phyloP scores from a whole-genome alignment of 2,888 invertebrate species.

The Luffia ferchaultella region DNA sequence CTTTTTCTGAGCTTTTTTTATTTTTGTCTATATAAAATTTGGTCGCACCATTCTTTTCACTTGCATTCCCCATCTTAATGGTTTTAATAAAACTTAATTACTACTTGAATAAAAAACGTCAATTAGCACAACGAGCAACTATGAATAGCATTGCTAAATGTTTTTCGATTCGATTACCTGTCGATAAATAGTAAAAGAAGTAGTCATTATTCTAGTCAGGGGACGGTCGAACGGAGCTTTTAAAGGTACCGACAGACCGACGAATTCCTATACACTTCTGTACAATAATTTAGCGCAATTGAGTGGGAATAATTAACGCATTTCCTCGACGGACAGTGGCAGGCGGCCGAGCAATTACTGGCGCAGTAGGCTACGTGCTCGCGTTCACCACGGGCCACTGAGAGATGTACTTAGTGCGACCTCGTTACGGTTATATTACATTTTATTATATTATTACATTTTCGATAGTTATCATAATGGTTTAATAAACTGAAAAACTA shows the following conservation, averaged over 20 bases:
- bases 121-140: neutral
- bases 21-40: too few relatives aligned
- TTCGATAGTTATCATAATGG: too few relatives aligned
- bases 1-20: too few relatives aligned
- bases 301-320: conserved; percentile 36
- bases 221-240: conserved; percentile 9
- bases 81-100: too few relatives aligned
- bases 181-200: neutral
- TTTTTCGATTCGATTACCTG: neutral
- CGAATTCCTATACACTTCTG: conserved; percentile 32
- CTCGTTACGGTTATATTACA: neutral
- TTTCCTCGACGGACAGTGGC: conserved; percentile 25
- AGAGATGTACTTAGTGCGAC: too few relatives aligned
- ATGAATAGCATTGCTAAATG: neutral
- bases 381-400: neutral
- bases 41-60: too few relatives aligned
- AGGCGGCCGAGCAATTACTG: neutral
- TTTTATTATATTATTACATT: too few relatives aligned
- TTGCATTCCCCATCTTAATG: too few relatives aligned
- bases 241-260: conserved; percentile 27
- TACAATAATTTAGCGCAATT: conserved; percentile 30
- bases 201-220: neutral
- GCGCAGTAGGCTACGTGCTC: neutral
- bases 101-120: too few relatives aligned
- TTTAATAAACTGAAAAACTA: too few relatives aligned